Base-by-base conservation (phyloP, 1,140 invertebrate genomes). In the Drosophila pseudoananassae region DNA sequence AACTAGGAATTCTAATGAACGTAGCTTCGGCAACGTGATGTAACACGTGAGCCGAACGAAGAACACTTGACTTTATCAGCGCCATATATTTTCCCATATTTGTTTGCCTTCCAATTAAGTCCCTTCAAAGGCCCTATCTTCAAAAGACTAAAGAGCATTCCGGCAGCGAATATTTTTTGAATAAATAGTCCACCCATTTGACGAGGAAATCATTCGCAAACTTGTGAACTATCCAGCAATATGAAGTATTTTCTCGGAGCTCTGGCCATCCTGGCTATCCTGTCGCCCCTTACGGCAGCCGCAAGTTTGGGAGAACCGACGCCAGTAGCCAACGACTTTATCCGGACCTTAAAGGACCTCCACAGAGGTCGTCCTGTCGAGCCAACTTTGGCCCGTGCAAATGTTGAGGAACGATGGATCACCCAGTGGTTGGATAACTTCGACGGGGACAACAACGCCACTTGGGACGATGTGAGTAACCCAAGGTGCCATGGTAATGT, bases 361-460 rank as follows among this genome's bases (percentile, higher is more conserved):
- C 55, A 82, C 10, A 57, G 83, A 25, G 77, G 57, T 1, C 90
- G 90, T 17, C 90, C 85, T 6, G 10, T 51, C 1, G 23, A 52
- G 6, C n/a, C 25, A 4, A 15, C 9, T 5, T 51, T 6, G 7
- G 31, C 8, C 7, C 54, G 83, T 8, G 45, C 66, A n/a, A 73
- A 63, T 50, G 76, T 79, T 4, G 38, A 78, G 43, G 78, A 73
- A 8, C 68, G 74, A 2, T 91, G 79, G 82, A 73, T 91, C 20
- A 68, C 50, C 2, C 90, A 90, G 23, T 78, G 66, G 36, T 74
- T 96, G 14, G 95, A 97, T 84, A 95, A 97, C 90, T 96, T 96
- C 73, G 94, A 96, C 90, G 92, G 93, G 1, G 92, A 93, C 1
- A 94, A 96, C 70, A 91, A 90, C 10, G 90, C 92, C 23, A 94